Evolutionary conservation across 2,113 vertebrate genomes (phyloP), one percentile per base, ranked within the genome.

Genomic region (Penelope pileata): DNA sequence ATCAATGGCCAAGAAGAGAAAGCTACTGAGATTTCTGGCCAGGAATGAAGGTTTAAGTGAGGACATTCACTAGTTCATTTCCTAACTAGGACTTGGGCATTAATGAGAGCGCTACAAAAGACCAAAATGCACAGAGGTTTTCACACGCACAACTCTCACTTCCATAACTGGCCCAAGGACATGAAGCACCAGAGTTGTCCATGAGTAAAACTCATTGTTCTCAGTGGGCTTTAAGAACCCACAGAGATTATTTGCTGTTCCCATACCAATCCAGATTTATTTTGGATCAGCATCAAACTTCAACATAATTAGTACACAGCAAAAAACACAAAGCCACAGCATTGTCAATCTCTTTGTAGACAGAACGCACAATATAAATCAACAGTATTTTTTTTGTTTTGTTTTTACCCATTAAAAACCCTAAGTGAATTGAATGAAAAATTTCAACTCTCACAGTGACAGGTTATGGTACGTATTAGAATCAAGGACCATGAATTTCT

Each of bases 181-280:
- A 92, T 69, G 93, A 79, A 66, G 78, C 70, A 87, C 36, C 60
- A 45, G 60, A 17, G 30, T 5, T 68, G 38, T 82, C 27, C 17
- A 85, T 93, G 72, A 96, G 75, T 93, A 90, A 90, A 94, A 90
- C 58, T 77, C 83, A 70, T 38, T 96, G 92, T 97, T 97, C 95
- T 91, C 67, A 38, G 63, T 9, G 69, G 75, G 64, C 47, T 91
- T 97, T 96, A 88, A 96, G 79, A 94, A 96, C 66, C 59, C 76
- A 72, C 81, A 93, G 32, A 80, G 96, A 95, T 90, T 97, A 96
- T 75, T 91, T 85, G 75, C 94, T 97, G 92, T 77, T 96, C 78
- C 91, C 92, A 96, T 96, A 95, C 94, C 74, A 36, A 77, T 83
- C 60, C 82, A 93, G 95, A 92, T 96, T 96, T 93, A 88, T 95